Percentiles rank a stretch among this genome's conserved stretches.
Conservation (phyloP, 2,888 invertebrate species). For the Blera fallax region DNA sequence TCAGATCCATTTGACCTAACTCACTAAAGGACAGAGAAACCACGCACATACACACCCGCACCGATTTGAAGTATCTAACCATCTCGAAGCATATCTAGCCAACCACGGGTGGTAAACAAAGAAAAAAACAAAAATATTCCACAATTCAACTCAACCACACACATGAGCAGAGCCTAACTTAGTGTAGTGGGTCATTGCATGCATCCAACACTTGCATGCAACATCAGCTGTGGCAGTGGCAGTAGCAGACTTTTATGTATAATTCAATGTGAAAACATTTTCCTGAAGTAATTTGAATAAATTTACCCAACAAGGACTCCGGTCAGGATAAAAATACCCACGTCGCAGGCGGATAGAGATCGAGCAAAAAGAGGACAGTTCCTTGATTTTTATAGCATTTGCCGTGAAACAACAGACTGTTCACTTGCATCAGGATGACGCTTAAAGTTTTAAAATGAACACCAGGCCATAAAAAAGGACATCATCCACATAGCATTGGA, state of each 20-base stretch:
- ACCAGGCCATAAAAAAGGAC: constrained; percentile 7
- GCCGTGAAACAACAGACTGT: background rate
- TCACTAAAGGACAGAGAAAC: background rate
- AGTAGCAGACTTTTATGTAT: background rate
- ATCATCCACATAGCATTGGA: background rate
- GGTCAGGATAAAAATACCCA: constrained; percentile 15
- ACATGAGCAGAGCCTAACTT: background rate
- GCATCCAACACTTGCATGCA: constrained; percentile 6
- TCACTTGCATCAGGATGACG: background rate
- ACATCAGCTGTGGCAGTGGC: constrained; percentile 19
- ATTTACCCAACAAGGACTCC: constrained; percentile 44
- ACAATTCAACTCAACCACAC: background rate
- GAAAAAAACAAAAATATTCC: background rate
- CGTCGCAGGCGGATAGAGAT: constrained; percentile 19
- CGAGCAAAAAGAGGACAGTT: background rate
- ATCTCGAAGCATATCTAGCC: background rate
- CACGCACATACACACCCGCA: background rate
- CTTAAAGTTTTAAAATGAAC: constrained; percentile 4
- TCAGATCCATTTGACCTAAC: constrained; percentile 31
- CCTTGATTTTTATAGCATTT: constrained; percentile 4
- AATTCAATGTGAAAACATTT: constrained; percentile 13
- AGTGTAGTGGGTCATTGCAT: background rate
- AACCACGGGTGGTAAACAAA: background rate
- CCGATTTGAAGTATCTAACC: background rate
- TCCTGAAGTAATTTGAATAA: constrained; percentile 62